Evolutionary conservation across 2,888 invertebrate genomes (phyloP).

Genomic region (Leptinotarsa tumamoca): DNA sequence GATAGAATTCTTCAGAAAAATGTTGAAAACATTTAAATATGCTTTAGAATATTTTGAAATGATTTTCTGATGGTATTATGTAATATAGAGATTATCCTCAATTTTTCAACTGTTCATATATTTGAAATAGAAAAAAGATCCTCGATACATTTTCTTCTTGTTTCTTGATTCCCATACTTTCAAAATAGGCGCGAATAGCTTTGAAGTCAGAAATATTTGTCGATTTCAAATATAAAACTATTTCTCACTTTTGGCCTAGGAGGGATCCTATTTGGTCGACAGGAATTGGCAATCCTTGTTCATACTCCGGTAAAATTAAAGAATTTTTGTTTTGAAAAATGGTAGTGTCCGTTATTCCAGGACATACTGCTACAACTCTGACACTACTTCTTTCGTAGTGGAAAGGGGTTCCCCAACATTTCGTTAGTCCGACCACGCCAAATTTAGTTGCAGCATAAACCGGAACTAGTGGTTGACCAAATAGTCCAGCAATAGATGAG

Average conservation of each 20-base stretch:
- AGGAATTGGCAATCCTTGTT: neutral
- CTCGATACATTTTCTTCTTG: no score
- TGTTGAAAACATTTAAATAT: no score
- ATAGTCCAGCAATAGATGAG: slow-evolving; percentile 43
- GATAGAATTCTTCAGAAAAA: no score
- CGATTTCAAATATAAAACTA: no score
- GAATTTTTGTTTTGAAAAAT: neutral
- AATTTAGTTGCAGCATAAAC: slow-evolving; percentile 47
- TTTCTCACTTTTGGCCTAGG: neutral
- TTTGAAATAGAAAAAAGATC: no score
- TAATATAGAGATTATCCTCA: no score
- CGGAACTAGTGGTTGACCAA: slow-evolving; percentile 31
- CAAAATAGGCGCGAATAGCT: no score
- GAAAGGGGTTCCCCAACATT: slow-evolving; percentile 42
- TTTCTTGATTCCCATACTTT: no score
- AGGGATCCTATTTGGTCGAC: neutral
- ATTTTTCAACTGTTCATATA: no score
- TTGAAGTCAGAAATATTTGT: no score
- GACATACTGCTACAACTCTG: slow-evolving; percentile 68
- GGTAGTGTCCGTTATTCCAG: slow-evolving; percentile 67
- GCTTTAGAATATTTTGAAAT: no score
- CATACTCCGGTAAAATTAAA: neutral
- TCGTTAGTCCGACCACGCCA: slow-evolving; percentile 45
- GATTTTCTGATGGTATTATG: no score
- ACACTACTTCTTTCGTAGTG: slow-evolving; percentile 66